Evolutionary conservation across 1,140 invertebrate species (phyloP).

Genomic region (Ephestia elutella): DNA sequence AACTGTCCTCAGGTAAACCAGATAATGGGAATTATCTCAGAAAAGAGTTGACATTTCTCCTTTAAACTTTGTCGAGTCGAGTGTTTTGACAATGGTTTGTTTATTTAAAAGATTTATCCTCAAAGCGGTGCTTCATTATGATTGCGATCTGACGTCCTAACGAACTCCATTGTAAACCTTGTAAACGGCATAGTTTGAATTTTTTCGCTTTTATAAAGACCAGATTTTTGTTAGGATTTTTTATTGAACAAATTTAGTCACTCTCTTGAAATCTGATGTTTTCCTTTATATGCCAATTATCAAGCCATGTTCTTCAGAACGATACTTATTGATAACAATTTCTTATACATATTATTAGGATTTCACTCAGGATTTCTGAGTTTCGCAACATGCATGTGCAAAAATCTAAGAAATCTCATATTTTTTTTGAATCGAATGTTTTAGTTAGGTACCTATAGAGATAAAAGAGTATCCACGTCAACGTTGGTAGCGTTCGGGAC

Average conservation of each 20-base stretch:
- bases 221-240: not conserved
- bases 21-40: constrained; percentile 64
- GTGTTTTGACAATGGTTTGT: constrained; percentile 62
- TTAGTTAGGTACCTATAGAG: too few species aligned
- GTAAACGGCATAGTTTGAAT: constrained; percentile 8
- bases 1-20: constrained; percentile 58
- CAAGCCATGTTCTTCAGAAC: not conserved
- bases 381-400: too few species aligned
- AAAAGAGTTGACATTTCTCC: constrained; percentile 64
- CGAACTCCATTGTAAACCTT: constrained; percentile 10
- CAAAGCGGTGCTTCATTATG: constrained; percentile 25
- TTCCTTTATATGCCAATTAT: not conserved
- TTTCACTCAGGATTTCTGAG: too few species aligned
- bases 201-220: constrained; percentile 9
- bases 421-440: too few species aligned
- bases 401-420: too few species aligned
- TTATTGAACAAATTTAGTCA: not conserved
- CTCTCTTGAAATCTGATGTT: not conserved
- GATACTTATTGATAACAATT: too few species aligned
- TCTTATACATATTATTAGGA: too few species aligned
- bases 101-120: constrained; percentile 48
- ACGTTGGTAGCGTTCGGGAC: too few species aligned
- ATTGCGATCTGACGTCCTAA: constrained; percentile 17
- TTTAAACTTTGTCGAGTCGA: constrained; percentile 56
- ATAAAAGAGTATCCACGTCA: too few species aligned